Percentiles rank a stretch among this genome's conserved stretches.
Evolutionary conservation across 92 coral and sea anemone genomes (phyloP).

Genomic region (Ricordea florida): DNA sequence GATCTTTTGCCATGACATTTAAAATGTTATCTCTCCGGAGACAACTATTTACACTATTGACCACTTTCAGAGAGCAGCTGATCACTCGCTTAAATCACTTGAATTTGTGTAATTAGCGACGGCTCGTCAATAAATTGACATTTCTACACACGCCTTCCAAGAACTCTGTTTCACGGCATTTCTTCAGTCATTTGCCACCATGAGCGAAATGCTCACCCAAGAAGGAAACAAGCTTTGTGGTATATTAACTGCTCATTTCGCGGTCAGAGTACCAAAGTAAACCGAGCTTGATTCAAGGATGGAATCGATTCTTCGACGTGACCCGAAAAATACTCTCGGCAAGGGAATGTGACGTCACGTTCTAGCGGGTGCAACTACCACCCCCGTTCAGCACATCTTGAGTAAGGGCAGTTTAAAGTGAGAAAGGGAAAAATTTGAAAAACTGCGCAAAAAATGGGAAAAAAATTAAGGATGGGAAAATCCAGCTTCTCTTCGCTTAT

Average conservation of each 20-base stretch:
- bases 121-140: not conserved
- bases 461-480: too few species aligned
- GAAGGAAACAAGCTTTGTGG: not conserved
- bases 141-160: not conserved
- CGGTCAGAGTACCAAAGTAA: constrained; percentile 4
- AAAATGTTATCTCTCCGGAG: not conserved
- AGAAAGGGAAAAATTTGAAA: too few species aligned
- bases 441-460: too few species aligned
- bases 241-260: not conserved
- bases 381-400: too few species aligned
- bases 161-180: not conserved
- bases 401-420: too few species aligned
- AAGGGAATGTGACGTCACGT: constrained; percentile 36
- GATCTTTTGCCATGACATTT: constrained; percentile 85
- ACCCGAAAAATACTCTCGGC: constrained; percentile 22
- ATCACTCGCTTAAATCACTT: not conserved
- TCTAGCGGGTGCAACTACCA: too few species aligned
- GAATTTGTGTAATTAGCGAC: not conserved
- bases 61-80: constrained; percentile 4
- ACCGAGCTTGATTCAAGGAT: constrained; percentile 31
- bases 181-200: not conserved
- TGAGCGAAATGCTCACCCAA: not conserved
- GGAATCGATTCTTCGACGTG: constrained; percentile 31
- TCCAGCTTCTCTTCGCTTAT: too few species aligned
- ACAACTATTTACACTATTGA: not conserved